These are phyloP conservation scores for Glaucopsyche alexis DNA, from an alignment of 2,888 invertebrate species.

Conservation along the genomic window DNA sequence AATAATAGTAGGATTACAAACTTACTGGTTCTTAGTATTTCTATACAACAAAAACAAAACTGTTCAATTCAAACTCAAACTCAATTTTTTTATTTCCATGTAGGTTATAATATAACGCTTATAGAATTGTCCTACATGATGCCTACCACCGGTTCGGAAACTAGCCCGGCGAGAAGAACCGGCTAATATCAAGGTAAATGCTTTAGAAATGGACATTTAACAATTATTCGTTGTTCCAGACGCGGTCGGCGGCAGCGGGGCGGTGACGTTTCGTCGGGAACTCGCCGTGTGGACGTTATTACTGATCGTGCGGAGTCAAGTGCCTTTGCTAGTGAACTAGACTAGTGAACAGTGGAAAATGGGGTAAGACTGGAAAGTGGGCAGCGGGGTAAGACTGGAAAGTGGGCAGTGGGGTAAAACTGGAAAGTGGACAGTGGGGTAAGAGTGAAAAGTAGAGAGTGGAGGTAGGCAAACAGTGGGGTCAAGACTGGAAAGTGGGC, in stretches of 20 bases:
- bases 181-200: background rate
- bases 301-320: slow-evolving; percentile 54
- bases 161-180: too few relatives aligned
- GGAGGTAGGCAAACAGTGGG: background rate
- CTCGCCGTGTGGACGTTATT: slow-evolving; percentile 57
- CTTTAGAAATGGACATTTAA: background rate
- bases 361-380: background rate
- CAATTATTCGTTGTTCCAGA: slow-evolving; percentile 49
- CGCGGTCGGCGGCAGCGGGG: slow-evolving; percentile 57
- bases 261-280: slow-evolving; percentile 48
- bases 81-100: too few relatives aligned
- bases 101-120: too few relatives aligned
- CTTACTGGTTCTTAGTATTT: too few relatives aligned
- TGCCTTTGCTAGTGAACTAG: slow-evolving; percentile 56
- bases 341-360: slow-evolving; percentile 33
- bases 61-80: too few relatives aligned
- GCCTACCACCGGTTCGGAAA: too few relatives aligned
- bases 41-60: background rate
- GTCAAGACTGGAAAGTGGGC: background rate
- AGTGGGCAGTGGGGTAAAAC: background rate
- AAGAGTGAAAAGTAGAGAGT: background rate
- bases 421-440: background rate
- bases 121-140: too few relatives aligned
- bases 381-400: background rate
- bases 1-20: too few relatives aligned